A percentile compares a stretch with the other conserved stretches of the same genome.
Evolutionary conservation across 37 sponge, comb jelly and placozoan species (phyloP).

Genomic region (Spongia lamella): DNA sequence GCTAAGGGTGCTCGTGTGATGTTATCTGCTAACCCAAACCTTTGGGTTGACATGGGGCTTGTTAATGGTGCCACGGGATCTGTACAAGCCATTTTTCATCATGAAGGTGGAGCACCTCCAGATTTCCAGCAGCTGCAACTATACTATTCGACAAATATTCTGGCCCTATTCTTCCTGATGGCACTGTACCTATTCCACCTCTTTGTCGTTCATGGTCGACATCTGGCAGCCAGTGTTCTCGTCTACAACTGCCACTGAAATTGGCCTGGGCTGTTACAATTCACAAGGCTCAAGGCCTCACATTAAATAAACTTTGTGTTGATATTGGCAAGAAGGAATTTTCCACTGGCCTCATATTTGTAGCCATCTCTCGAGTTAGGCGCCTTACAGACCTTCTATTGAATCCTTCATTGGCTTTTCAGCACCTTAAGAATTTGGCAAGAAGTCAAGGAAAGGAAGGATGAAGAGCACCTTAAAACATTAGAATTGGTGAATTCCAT

Average conservation of each 20-base stretch:
- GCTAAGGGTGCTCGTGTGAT: conserved; percentile 34
- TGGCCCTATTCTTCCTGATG: conserved; percentile 43
- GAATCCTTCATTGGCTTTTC: conserved; percentile 12
- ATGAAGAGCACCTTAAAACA: too few relatives aligned
- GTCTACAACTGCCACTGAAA: conserved; percentile 35
- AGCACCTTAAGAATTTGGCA: conserved; percentile 8
- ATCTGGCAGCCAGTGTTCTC: not conserved
- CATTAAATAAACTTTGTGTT: conserved; percentile 21
- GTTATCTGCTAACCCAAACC: conserved; percentile 39
- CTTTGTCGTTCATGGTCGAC: conserved; percentile 13
- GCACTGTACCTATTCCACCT: conserved; percentile 42
- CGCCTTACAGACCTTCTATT: conserved; percentile 10
- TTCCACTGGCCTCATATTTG: conserved; percentile 36
- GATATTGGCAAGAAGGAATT: conserved; percentile 43
- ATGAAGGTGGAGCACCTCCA: conserved; percentile 9
- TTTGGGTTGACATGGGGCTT: conserved; percentile 42
- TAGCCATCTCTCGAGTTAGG: conserved; percentile 35
- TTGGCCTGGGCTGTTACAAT: too few relatives aligned
- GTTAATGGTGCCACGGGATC: conserved; percentile 50
- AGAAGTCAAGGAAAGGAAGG: conserved; percentile 17
- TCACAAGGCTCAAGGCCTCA: conserved; percentile 41
- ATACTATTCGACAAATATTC: conserved; percentile 31
- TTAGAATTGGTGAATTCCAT: too few relatives aligned
- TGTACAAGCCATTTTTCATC: conserved; percentile 25
- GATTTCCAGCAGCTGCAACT: conserved; percentile 12